Evolutionary conservation across 2,797 vertebrate genomes (phyloP), one percentile per base, ranked within the genome.

Genomic region (Poeciliopsis infans): DNA sequence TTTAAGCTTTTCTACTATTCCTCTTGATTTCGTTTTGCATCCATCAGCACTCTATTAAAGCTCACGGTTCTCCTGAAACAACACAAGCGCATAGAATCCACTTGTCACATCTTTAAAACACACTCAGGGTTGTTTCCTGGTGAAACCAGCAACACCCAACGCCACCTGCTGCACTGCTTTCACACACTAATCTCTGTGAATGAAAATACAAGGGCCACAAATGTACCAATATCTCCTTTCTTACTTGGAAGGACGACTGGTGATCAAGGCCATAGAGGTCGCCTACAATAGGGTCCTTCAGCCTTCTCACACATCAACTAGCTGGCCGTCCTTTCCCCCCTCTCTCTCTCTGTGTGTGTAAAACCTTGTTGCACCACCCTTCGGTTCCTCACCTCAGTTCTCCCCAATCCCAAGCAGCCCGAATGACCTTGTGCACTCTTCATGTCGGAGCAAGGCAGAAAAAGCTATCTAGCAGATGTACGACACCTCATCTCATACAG

Each of bases 381-480:
- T 78, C 61, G 7, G 79, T 49, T 86, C 59, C 85, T 86, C 81
- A 79, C 89, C 83, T 82, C 85, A 45, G 76, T 79, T 69, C 88
- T 84, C 82, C 86, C 33, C 36, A 12, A 53, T 86, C 82, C 84
- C 83, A 55, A 86, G 86, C 71, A 59, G 84, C 25, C 88, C 66
- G 49, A 82, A 82, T 94, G 94, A 95, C 94, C 93, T 94, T 94
- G 91, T 70, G 43, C 79, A 16, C 76, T 70, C 84, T 86, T 84
- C 23, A 2, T 80, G 86, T 89, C 82, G 59, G 79, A 59, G 76
- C 79, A 31, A 78, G 87, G 87, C 87, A 90, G 89, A 90, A 91
- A 94, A 94, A 95, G 88, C 91, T 88, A 94, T 94, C 89, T 87
- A 92, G 88, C 93, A 93, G 92, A 93, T 91, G 92, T 92, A 92